Percentiles rank a stretch among this genome's conserved stretches.
Evolutionary conservation across 2,888 invertebrate genomes (phyloP).

Genomic region (Napeogenes inachia): DNA sequence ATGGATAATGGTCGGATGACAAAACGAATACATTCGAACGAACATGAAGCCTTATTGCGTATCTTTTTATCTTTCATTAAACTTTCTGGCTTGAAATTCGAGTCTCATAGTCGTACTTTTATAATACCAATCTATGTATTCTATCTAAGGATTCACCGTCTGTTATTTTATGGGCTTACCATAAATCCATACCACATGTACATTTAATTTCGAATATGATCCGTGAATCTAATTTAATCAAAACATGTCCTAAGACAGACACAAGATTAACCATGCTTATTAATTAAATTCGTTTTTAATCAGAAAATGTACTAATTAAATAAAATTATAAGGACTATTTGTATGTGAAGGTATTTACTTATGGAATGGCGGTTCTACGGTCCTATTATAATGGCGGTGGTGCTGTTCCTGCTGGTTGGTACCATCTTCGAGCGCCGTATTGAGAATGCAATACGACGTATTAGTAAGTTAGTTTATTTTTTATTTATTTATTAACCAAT

Average conservation of each 20-base stretch:
- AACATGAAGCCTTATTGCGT: neutral
- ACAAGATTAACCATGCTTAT: no score
- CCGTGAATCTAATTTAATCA: no score
- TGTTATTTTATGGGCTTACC: no score
- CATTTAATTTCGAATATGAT: no score
- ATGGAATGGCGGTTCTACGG: slow-evolving; percentile 56
- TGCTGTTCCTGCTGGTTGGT: slow-evolving; percentile 61
- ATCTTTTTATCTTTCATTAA: neutral
- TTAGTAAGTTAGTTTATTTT: slow-evolving; percentile 45
- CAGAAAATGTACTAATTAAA: neutral
- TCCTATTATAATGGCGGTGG: slow-evolving; percentile 52
- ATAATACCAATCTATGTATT: no score
- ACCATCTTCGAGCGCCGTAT: slow-evolving; percentile 55
- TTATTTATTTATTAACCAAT: neutral
- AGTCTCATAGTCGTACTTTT: no score
- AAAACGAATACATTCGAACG: slow-evolving; percentile 12
- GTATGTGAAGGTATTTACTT: slow-evolving; percentile 12
- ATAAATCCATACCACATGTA: no score
- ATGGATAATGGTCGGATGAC: slow-evolving; percentile 19
- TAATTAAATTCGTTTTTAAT: no score
- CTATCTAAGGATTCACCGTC: no score
- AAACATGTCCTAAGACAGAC: no score
- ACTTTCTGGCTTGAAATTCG: no score
- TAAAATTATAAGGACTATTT: neutral
- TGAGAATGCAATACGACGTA: slow-evolving; percentile 41